phyloP scores from a whole-genome alignment of 2,113 vertebrate genomes.

The Bostrychus sinensis region DNA sequence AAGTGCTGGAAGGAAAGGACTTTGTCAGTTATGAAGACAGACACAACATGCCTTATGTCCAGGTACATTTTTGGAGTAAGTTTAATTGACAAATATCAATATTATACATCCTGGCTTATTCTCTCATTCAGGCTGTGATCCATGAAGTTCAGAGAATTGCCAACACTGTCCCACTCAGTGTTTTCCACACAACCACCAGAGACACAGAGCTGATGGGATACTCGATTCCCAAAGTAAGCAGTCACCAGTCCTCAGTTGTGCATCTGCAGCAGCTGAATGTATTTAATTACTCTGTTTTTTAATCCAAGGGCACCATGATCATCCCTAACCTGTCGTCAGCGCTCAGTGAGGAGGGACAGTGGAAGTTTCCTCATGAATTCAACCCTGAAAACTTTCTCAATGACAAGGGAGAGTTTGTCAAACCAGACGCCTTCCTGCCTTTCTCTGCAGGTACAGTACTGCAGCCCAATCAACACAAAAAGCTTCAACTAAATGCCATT shows the following conservation, averaged over 20 bases:
- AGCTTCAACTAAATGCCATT: not conserved
- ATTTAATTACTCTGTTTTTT: not conserved
- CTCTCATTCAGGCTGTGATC: conserved; percentile 55
- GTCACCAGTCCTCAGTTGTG: not conserved
- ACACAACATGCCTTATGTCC: conserved; percentile 36
- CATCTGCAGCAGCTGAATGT: too few relatives aligned
- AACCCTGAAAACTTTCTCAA: conserved; percentile 76
- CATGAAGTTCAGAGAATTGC: conserved; percentile 59
- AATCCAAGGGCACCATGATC: conserved; percentile 54
- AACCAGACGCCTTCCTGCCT: conserved; percentile 73
- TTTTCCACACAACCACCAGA: conserved; percentile 42
- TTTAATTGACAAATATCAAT: too few relatives aligned
- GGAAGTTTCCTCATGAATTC: conserved; percentile 75
- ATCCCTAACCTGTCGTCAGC: conserved; percentile 64
- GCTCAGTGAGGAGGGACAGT: conserved; percentile 70
- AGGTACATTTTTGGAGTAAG: too few relatives aligned
- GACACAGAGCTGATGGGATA: conserved; percentile 58
- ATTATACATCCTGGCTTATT: too few relatives aligned
- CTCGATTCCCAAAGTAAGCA: conserved; percentile 54
- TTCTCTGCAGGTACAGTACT: conserved; percentile 48
- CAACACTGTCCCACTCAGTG: conserved; percentile 39
- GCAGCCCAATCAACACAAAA: not conserved
- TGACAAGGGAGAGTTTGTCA: conserved; percentile 66
- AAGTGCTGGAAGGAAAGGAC: conserved; percentile 25
- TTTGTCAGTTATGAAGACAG: conserved; percentile 33